Evolutionary conservation across 2,888 invertebrate species (phyloP).

Genomic region (Ormyrus labotus): DNA sequence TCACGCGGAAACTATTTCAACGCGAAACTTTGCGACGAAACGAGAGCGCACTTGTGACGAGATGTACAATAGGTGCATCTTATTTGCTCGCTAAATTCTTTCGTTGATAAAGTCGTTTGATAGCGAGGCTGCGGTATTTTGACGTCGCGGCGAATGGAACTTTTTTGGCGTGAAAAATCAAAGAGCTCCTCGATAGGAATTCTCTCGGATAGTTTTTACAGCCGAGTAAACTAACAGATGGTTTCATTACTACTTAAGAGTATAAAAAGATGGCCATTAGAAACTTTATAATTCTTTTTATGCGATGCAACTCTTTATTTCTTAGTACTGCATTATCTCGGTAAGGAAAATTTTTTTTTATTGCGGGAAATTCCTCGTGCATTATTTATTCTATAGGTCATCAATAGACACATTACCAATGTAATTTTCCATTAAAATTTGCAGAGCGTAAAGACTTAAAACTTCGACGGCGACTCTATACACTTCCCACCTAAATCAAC

Average conservation of each 20-base stretch:
- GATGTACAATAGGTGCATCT: not conserved
- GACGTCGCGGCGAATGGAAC: not conserved
- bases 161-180: not conserved
- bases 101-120: not conserved
- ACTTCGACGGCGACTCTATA: too few species aligned
- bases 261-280: not conserved
- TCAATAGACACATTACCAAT: too few species aligned
- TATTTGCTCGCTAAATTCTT: too few species aligned
- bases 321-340: conserved; percentile 19
- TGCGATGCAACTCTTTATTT: not conserved
- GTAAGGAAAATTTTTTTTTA: not conserved
- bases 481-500: too few species aligned
- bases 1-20: conserved; percentile 12
- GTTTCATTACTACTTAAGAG: too few species aligned
- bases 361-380: conserved; percentile 11
- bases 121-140: not conserved
- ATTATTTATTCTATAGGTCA: not conserved
- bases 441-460: too few species aligned
- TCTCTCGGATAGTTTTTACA: too few species aligned
- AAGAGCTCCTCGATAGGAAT: not conserved
- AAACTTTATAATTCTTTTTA: conserved; percentile 5
- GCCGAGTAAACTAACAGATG: too few species aligned
- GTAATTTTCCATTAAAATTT: too few species aligned
- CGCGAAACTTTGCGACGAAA: conserved; percentile 1
- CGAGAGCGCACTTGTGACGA: not conserved